These are phyloP conservation scores for Orientallactaga bullata DNA, from an alignment of 2,113 vertebrate species.

Conservation along the genomic window DNA sequence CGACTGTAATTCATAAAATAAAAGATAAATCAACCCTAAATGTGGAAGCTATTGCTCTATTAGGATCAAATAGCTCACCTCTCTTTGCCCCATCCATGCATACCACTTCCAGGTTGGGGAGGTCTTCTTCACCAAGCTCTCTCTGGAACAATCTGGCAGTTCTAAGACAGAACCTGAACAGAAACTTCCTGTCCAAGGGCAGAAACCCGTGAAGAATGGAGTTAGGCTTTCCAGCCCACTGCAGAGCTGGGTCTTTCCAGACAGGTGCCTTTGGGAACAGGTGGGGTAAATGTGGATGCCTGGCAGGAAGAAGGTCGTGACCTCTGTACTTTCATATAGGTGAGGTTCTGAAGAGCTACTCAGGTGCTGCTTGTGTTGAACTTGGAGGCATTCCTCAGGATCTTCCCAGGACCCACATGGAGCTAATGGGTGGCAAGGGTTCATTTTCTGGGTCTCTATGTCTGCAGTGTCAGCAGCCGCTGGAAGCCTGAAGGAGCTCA, in stretches of 20 bases:
- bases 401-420: neutral
- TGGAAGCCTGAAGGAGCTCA: neutral
- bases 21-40: neutral
- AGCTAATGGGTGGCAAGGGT: neutral
- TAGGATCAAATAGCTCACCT: neutral
- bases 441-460: slow-evolving; percentile 53
- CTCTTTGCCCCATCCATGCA: neutral
- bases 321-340: neutral
- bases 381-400: neutral
- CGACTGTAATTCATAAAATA: neutral
- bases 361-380: neutral
- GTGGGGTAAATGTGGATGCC: neutral
- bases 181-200: neutral
- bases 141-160: neutral
- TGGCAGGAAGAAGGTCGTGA: neutral
- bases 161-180: neutral
- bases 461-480: slow-evolving; percentile 47
- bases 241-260: neutral
- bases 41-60: neutral
- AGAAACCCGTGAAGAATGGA: neutral
- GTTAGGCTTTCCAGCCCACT: neutral
- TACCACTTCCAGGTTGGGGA: neutral
- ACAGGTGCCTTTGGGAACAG: neutral
- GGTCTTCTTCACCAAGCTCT: neutral
- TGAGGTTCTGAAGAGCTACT: neutral